Base-by-base conservation (phyloP, 2,797 vertebrate genomes). In the Melopsittacus undulatus region DNA sequence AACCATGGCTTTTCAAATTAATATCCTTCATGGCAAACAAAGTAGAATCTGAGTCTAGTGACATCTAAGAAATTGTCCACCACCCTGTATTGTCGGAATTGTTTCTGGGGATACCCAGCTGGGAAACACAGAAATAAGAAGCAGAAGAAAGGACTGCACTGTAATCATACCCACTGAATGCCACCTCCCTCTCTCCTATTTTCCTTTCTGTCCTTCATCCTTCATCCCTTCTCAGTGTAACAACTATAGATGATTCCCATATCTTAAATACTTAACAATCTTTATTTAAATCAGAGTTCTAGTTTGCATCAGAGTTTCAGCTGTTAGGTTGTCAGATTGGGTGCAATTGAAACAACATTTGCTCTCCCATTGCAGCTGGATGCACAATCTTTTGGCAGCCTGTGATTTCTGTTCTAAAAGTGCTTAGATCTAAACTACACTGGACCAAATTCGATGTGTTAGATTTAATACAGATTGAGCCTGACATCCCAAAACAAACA, bases 311-410 rank as follows among this genome's bases (percentile, higher is more conserved):
- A 70, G 34, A 79, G 9, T 75, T 94, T 51, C 63, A 94, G 43
- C 81, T 90, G 17, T 76, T 88, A 66, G 45, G 15, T 83, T 92
- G 79, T 70, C 87, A 88, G 45, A 46, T 59, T 66, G 92, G 49
- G 30, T 61, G 48, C 27, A 8, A 95, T 87, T 90, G 92, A 97
- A 94, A 27, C 6, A 81, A 78, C 62, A 38, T 64, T 96, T 93
- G 38, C 15, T 87, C 45, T 94, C 49, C 92, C 74, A 68, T 89
- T 93, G 73, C 7, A 97, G 67, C 56, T 78, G 79, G 78, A 94
- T 83, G 52, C 68, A 90, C 93, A 92, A 36, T 72, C 59, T 91
- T 87, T 93, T 88, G 83, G 52, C 40, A 88, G 19, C 8, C 26
- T 89, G 43, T 64, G 34, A 22, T 90, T 86, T 95, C 63, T 77